Evolutionary conservation across 1,140 invertebrate species (phyloP).

Genomic region (Heterodera carotae): DNA sequence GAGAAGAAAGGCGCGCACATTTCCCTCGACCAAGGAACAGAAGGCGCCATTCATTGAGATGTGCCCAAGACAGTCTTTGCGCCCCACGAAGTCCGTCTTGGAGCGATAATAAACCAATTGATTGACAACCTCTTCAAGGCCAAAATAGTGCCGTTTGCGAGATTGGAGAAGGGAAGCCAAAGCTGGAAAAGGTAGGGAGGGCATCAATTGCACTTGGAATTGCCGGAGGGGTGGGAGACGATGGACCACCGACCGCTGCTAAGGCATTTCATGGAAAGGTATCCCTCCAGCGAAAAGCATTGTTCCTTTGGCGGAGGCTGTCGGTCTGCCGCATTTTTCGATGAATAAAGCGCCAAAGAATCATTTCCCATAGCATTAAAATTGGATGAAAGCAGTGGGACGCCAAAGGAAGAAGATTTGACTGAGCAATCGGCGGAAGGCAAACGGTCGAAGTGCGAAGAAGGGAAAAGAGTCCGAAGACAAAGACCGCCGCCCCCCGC

Average conservation of each 20-base stretch:
- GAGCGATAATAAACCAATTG: conserved; percentile 56
- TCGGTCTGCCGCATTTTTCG: too few species aligned
- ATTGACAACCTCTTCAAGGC: conserved; percentile 51
- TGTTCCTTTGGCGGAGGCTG: conserved; percentile 34
- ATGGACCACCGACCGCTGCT: conserved; percentile 38
- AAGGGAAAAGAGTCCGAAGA: not conserved
- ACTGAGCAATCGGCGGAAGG: not conserved
- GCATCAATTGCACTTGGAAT: conserved; percentile 1
- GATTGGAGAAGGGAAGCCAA: conserved; percentile 48
- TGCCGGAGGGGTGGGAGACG: not conserved
- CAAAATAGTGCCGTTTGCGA: conserved; percentile 56
- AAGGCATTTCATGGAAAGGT: conserved; percentile 47
- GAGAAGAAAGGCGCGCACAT: conserved; percentile 54
- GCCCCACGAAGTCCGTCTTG: conserved; percentile 55
- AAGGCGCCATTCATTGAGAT: conserved; percentile 46
- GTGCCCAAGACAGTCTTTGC: conserved; percentile 46
- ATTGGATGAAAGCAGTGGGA: not conserved
- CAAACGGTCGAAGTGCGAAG: not conserved
- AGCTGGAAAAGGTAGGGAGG: conserved; percentile 45
- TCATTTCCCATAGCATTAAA: not conserved
- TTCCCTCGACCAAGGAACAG: conserved; percentile 46
- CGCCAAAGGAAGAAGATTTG: not conserved
- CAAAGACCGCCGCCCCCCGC: too few species aligned
- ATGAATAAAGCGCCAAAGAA: not conserved
- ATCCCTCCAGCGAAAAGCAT: conserved; percentile 55